Percentiles rank a stretch among this genome's conserved stretches.
phyloP scores from a whole-genome alignment of 2,797 vertebrate genomes.

The Enteromius fasciolatus region DNA sequence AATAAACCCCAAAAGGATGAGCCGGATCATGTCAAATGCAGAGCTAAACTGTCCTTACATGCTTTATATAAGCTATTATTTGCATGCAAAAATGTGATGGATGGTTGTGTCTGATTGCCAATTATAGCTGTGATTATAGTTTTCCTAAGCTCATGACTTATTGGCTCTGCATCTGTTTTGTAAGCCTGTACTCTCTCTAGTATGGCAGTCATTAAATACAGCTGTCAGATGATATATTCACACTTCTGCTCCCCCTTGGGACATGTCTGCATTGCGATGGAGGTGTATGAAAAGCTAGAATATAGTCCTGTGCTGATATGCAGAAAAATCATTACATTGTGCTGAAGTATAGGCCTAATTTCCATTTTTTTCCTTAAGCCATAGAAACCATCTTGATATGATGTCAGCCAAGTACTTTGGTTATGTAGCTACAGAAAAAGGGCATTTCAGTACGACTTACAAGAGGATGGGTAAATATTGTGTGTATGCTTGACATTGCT shows the following conservation, averaged over 20 bases:
- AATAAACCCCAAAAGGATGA: not conserved
- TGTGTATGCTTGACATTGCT: slow-evolving; percentile 43
- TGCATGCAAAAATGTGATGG: not conserved
- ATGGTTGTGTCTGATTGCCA: not conserved
- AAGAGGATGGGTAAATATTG: slow-evolving; percentile 30
- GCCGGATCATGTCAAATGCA: not conserved
- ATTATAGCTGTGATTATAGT: slow-evolving; percentile 22
- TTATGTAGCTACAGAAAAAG: not conserved
- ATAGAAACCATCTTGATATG: slow-evolving; percentile 5
- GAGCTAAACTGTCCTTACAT: not conserved
- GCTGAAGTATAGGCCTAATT: not conserved
- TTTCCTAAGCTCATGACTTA: slow-evolving; percentile 1
- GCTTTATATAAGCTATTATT: not conserved
- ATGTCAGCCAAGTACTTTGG: not conserved
- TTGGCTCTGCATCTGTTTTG: slow-evolving; percentile 3
- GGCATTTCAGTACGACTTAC: not conserved
- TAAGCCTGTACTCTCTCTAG: slow-evolving; percentile 1
- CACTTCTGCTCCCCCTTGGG: slow-evolving; percentile 13
- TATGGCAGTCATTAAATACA: slow-evolving; percentile 22
- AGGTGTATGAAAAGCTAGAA: not conserved
- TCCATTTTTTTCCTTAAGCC: not conserved
- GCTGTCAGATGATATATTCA: slow-evolving; percentile 52
- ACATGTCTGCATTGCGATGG: not conserved
- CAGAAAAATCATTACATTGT: not conserved
- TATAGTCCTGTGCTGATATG: not conserved